Evolutionary conservation across 2,888 invertebrate genomes (phyloP), one percentile per base, ranked within the genome.

Genomic region (Hipparchia semele): DNA sequence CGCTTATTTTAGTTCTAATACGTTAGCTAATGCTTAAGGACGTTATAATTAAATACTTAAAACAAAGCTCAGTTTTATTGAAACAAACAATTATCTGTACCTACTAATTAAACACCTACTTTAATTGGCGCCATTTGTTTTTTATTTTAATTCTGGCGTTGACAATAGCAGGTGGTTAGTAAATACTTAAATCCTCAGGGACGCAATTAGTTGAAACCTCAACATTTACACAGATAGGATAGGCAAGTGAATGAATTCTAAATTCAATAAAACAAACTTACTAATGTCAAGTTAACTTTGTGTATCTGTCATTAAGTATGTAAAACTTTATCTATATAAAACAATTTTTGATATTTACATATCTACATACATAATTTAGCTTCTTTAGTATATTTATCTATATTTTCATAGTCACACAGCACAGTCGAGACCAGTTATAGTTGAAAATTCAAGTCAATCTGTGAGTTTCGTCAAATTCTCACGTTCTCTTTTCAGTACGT

Each of bases 181-280:
- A 59, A 33, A 56, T 61, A 61, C 6, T n/a, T 45, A 39, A 61
- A 46, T 61, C 61, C 46, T 6, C 5, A 46, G 45, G 61, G 61
- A 61, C n/a, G 7, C 61, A 61, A 61, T 61, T 61, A 61, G 46
- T n/a, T 8, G n/a, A 45, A 61, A n/a, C 46, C 45, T 61, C n/a
- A 46, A 61, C 45, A 45, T 61, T 46, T n/a, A 6, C 33, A 59
- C 7, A 9, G 10, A 33, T 33, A 10, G 10, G 9, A 33, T 9
- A 33, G 33, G 8, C 13, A 13, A 7, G 10, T 8, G 7, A 33
- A 2, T 53, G 4, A 6, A 59, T 59, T 33, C 58, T 59, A 33
- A 3, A 23, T 59, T 9, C 58, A 59, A 59, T 59, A 59, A 59
- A 33, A 59, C 33, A 9, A 56, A 6, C 13, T 13, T 6, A 9